Percentiles rank a stretch among this genome's conserved stretches.
Conservation (phyloP, 2,113 vertebrate species). For the Tachysurus fulvidraco region DNA sequence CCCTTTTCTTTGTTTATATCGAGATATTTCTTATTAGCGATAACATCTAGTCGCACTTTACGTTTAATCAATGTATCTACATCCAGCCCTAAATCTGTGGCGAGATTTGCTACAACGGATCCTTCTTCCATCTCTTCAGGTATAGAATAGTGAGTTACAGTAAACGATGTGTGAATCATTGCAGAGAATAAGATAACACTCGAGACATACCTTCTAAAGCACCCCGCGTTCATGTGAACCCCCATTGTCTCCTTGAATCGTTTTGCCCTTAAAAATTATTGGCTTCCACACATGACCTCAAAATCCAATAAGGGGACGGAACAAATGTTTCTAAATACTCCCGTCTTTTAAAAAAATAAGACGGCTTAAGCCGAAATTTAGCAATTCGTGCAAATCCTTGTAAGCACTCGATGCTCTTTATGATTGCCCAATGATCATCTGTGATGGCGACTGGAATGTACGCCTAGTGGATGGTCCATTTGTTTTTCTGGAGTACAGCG, state of each 20-base stretch:
- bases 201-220: conserved; percentile 53
- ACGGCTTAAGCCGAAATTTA: neutral
- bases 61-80: conserved; percentile 63
- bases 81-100: conserved; percentile 77
- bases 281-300: neutral
- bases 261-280: neutral
- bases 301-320: neutral
- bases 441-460: neutral
- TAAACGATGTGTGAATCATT: neutral
- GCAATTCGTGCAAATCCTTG: neutral
- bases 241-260: conserved; percentile 45
- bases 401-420: neutral
- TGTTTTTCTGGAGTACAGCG: conserved; percentile 53
- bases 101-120: conserved; percentile 78
- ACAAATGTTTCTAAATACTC: neutral
- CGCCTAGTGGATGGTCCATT: neutral
- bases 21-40: conserved; percentile 60
- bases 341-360: neutral
- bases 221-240: neutral
- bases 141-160: conserved; percentile 75
- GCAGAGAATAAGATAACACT: conserved; percentile 50
- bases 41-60: conserved; percentile 67
- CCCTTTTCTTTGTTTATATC: conserved; percentile 69
- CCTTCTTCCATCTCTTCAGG: conserved; percentile 79
- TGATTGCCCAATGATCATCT: neutral